phyloP scores from a whole-genome alignment of 2,797 vertebrate genomes.

The Botia kubotai region DNA sequence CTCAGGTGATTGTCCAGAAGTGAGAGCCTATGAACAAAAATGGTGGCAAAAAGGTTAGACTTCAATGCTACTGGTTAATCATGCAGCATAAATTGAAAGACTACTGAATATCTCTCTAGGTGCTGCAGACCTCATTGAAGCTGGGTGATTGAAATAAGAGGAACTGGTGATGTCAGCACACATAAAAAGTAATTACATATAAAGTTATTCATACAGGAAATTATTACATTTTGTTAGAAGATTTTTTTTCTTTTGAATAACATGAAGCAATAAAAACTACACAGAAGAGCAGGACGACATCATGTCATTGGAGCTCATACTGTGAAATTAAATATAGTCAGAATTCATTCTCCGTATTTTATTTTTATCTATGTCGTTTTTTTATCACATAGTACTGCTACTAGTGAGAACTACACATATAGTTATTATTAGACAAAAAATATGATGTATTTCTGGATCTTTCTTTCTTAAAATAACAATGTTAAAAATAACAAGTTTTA shows the following conservation, averaged over 20 bases:
- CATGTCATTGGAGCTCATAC: neutral
- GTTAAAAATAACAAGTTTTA: neutral
- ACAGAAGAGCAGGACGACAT: too few species aligned
- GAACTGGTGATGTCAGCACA: neutral
- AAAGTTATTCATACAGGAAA: too few species aligned
- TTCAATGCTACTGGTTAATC: neutral
- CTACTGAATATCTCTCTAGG: neutral
- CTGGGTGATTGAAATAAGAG: neutral
- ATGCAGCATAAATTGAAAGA: neutral
- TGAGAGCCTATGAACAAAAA: neutral
- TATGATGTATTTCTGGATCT: neutral
- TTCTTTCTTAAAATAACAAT: conserved; percentile 1
- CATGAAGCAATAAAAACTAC: neutral
- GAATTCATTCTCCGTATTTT: neutral
- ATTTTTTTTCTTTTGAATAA: neutral
- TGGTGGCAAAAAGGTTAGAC: too few species aligned
- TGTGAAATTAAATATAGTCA: neutral
- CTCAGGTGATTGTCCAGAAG: neutral
- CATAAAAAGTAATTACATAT: neutral
- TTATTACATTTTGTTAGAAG: too few species aligned
- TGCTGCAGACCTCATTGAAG: too few species aligned
- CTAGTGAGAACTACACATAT: neutral
- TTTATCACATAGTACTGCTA: neutral
- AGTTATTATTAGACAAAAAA: neutral
- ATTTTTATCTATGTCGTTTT: neutral